Percentiles rank a stretch among this genome's conserved stretches.
Evolutionary conservation across 92 coral and sea anemone genomes (phyloP).

Genomic region (Phenganax subtilis): DNA sequence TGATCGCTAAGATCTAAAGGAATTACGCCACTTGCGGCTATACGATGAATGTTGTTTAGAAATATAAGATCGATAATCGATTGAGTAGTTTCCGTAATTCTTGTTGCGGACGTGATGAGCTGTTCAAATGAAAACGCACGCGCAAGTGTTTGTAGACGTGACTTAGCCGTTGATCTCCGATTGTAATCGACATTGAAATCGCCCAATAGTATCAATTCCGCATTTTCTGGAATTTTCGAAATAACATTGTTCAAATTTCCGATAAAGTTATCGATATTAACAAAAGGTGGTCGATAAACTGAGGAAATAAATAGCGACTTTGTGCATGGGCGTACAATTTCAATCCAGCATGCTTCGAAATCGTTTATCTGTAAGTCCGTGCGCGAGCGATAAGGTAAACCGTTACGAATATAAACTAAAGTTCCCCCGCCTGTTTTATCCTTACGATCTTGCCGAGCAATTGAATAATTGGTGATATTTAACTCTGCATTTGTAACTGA

Average conservation of each 20-base stretch:
- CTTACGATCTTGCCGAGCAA: neutral
- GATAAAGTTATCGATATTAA: neutral
- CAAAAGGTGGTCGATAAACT: conserved; percentile 15
- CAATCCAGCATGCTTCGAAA: conserved; percentile 47
- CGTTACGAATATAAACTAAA: too few species aligned
- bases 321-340: conserved; percentile 44
- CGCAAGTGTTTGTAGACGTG: neutral
- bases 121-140: neutral
- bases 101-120: too few species aligned
- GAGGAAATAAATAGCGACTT: conserved; percentile 35
- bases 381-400: neutral
- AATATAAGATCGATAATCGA: too few species aligned
- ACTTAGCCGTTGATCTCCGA: neutral
- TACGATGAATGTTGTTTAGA: conserved; percentile 27
- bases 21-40: conserved; percentile 37
- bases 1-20: neutral
- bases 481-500: neutral
- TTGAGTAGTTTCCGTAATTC: too few species aligned
- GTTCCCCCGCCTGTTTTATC: too few species aligned
- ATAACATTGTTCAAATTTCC: neutral
- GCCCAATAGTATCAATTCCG: neutral
- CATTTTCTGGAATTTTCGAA: neutral
- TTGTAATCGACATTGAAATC: conserved; percentile 5
- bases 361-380: conserved; percentile 24
- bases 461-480: neutral